These are phyloP conservation scores for Bombus confusus DNA, from an alignment of 1,140 invertebrate species.

Conservation along the genomic window DNA sequence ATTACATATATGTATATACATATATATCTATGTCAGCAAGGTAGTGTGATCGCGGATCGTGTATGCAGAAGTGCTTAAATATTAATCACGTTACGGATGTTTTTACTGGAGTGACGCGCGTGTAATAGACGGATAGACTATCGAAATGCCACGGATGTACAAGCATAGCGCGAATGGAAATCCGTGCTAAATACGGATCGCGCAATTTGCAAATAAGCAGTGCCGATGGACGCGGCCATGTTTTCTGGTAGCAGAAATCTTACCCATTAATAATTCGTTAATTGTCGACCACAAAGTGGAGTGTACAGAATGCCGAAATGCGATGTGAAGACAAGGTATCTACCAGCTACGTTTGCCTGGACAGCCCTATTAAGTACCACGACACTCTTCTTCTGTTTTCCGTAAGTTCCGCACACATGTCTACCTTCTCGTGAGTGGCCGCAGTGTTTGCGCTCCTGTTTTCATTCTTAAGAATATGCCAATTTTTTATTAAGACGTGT, in stretches of 20 bases:
- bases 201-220: slow-evolving; percentile 70
- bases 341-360: slow-evolving; percentile 98
- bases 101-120: slow-evolving; percentile 66
- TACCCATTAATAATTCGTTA: slow-evolving; percentile 67
- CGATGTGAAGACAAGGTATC: slow-evolving; percentile 95
- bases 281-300: slow-evolving; percentile 62
- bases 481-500: background rate
- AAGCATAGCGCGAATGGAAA: slow-evolving; percentile 61
- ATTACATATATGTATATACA: background rate
- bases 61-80: slow-evolving; percentile 62
- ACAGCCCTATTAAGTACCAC: slow-evolving; percentile 94
- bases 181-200: slow-evolving; percentile 54
- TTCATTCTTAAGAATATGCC: background rate
- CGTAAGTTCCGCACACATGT: slow-evolving; percentile 88
- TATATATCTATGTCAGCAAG: slow-evolving; percentile 68
- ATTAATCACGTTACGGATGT: slow-evolving; percentile 67
- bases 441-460: slow-evolving; percentile 40
- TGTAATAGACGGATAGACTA: slow-evolving; percentile 56
- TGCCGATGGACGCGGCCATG: slow-evolving; percentile 81
- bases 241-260: slow-evolving; percentile 81
- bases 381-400: slow-evolving; percentile 96
- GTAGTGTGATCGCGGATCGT: slow-evolving; percentile 63
- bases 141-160: slow-evolving; percentile 55
- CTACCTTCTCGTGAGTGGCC: slow-evolving; percentile 17
- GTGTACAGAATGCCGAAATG: slow-evolving; percentile 93